These are phyloP conservation scores for Zaprionus capensis DNA, from an alignment of 1,140 invertebrate genomes.

Conservation along the genomic window DNA sequence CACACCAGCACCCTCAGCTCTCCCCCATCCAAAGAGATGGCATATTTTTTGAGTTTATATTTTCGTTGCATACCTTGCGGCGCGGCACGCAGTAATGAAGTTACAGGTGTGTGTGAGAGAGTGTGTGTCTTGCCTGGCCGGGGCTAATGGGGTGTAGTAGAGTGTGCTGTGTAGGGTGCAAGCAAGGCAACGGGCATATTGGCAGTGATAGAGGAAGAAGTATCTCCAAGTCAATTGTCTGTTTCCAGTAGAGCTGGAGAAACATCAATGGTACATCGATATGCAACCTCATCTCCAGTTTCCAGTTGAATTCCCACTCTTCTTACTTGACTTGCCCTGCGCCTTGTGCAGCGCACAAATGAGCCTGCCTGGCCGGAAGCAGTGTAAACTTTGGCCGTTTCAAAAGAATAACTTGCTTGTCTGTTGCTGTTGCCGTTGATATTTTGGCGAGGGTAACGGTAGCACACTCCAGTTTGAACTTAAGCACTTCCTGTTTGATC, in stretches of 20 bases:
- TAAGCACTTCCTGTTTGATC: slow-evolving; percentile 83
- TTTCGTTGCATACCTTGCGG: slow-evolving; percentile 63
- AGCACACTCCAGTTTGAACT: slow-evolving; percentile 76
- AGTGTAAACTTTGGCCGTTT: slow-evolving; percentile 4
- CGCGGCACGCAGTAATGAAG: slow-evolving; percentile 62
- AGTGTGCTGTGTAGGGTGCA: slow-evolving; percentile 6
- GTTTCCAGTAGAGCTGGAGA: no score
- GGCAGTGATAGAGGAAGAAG: neutral
- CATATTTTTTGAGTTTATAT: slow-evolving; percentile 66
- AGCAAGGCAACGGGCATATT: slow-evolving; percentile 11
- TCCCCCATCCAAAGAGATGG: slow-evolving; percentile 19
- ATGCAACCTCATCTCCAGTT: no score
- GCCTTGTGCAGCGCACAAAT: slow-evolving; percentile 11
- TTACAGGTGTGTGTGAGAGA: slow-evolving; percentile 64
- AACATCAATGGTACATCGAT: no score
- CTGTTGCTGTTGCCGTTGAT: slow-evolving; percentile 44
- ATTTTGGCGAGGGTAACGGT: slow-evolving; percentile 33
- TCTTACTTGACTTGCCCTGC: neutral
- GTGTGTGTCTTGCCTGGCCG: neutral
- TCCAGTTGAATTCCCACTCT: neutral
- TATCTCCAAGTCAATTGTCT: no score
- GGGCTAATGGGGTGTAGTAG: slow-evolving; percentile 11
- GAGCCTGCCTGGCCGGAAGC: neutral
- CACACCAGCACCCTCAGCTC: neutral
- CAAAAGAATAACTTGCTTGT: slow-evolving; percentile 16